Evolutionary conservation across 2,888 invertebrate genomes (phyloP).

Genomic region (Habroteleia sp.): DNA sequence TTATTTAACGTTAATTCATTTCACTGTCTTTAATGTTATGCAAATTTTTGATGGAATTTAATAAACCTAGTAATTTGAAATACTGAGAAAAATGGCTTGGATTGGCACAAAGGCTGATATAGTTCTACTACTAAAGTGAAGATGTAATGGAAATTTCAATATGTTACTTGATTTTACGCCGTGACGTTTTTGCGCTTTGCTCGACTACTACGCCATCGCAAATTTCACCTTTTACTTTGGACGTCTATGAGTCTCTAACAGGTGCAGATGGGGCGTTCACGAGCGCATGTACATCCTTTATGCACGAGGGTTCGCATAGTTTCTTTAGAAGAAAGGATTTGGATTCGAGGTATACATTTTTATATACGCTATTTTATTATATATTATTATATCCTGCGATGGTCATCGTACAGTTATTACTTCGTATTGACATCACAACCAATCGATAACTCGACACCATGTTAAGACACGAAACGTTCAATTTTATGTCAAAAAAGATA

Average conservation of each 20-base stretch:
- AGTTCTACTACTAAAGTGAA: background rate
- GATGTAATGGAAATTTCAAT: conserved; percentile 24
- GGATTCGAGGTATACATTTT: conserved; percentile 28
- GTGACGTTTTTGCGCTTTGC: conserved; percentile 3
- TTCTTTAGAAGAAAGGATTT: conserved; percentile 16
- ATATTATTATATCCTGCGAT: conserved; percentile 13
- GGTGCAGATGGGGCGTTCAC: conserved; percentile 23
- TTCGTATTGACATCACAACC: conserved; percentile 8
- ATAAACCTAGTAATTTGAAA: no score
- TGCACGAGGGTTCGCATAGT: conserved; percentile 27
- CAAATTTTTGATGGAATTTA: no score
- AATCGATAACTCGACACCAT: conserved; percentile 6
- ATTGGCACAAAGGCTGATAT: conserved; percentile 3
- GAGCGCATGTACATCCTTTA: conserved; percentile 14
- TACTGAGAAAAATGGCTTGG: no score
- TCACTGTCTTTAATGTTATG: no score
- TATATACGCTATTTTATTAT: conserved; percentile 35
- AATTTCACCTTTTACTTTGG: conserved; percentile 31
- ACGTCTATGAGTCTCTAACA: conserved; percentile 26
- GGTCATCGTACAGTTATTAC: conserved; percentile 9
- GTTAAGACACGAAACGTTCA: no score
- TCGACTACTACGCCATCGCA: conserved; percentile 2
- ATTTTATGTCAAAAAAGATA: no score
- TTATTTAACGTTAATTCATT: no score
- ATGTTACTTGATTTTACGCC: conserved; percentile 24